These are phyloP conservation scores for Neogobius melanostomus DNA, from an alignment of 2,113 vertebrate species.

Conservation along the genomic window DNA sequence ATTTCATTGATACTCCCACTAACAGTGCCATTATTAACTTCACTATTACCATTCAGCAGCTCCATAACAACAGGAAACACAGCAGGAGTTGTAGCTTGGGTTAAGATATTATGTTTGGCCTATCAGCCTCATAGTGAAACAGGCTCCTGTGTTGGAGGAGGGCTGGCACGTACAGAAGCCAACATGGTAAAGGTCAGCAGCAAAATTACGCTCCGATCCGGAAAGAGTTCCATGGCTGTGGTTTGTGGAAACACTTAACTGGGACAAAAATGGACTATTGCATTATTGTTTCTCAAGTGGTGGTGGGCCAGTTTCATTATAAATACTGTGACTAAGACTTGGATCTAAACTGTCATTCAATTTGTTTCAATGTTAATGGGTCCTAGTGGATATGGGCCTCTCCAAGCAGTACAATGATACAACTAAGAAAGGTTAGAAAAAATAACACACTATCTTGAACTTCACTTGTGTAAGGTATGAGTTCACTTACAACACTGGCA, in stretches of 20 bases:
- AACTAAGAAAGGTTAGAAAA: too few species aligned
- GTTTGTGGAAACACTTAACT: slow-evolving; percentile 23
- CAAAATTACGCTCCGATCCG: slow-evolving; percentile 13
- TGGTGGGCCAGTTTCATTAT: slow-evolving; percentile 9
- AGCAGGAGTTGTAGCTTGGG: neutral
- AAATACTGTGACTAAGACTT: neutral
- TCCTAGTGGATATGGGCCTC: neutral
- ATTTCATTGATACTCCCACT: too few species aligned
- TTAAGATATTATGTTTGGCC: slow-evolving; percentile 1
- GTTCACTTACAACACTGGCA: too few species aligned
- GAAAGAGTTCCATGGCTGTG: slow-evolving; percentile 7
- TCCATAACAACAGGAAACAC: slow-evolving; percentile 9
- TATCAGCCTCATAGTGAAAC: neutral
- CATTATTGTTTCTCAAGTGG: slow-evolving; percentile 29
- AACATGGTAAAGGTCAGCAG: slow-evolving; percentile 10
- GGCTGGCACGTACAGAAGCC: slow-evolving; percentile 1
- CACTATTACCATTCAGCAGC: neutral
- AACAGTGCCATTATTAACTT: too few species aligned
- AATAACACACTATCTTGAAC: too few species aligned
- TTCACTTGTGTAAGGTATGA: too few species aligned
- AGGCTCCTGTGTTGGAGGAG: slow-evolving; percentile 3
- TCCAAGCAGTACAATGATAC: neutral
- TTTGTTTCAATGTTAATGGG: neutral
- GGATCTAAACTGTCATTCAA: slow-evolving; percentile 1
- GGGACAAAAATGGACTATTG: slow-evolving; percentile 17